Base-by-base conservation (phyloP, 2,797 vertebrate species). In the Gymnothorax reevesii region DNA sequence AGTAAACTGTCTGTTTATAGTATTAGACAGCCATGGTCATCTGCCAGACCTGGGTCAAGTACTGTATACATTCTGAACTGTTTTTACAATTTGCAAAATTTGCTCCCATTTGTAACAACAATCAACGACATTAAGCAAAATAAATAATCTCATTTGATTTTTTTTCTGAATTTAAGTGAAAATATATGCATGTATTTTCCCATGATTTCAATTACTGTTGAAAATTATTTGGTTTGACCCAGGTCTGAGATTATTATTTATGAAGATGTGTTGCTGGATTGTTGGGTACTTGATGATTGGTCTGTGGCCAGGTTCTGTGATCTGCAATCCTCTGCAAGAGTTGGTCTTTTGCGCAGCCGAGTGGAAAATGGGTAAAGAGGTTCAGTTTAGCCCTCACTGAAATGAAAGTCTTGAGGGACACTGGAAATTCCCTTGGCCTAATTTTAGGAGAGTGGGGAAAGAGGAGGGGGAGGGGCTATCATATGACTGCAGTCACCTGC, bases 371-470 rank as follows among this genome's bases (percentile, higher is more conserved):
- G 75, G 60, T 49, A 83, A 12, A 25, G 77, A 22, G 85, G 84
- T 69, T 60, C 7, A 88, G 75, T 87, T 87, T 83, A 88, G 87
- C 91, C 88, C 89, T 86, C 1, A 85, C 86, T 88, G 82, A 87
- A 88, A 60, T 87, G 33, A 87, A 86, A 20, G 17, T 84, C 88
- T 86, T 87, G 88, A 84, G 87, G 89, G 90, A 90, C 90, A 88
- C 90, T 89, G 90, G 88, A 89, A 92, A 90, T 86, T 88, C 91
- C 83, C 88, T 90, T 12, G 7, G 87, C 90, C 94, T 95, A 94
- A 94, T 95, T 95, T 94, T 95, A 96, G 94, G 89, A 73, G 10
- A 2, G 33, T 20, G 8, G 13, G 0, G 75, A 89, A 89, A 89
- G 85, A 88, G 69, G 87, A 83, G 90, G 33, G 69, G 57, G 10